Conservation (phyloP, 2,797 vertebrate genomes). For the Enteromius mattozi region DNA sequence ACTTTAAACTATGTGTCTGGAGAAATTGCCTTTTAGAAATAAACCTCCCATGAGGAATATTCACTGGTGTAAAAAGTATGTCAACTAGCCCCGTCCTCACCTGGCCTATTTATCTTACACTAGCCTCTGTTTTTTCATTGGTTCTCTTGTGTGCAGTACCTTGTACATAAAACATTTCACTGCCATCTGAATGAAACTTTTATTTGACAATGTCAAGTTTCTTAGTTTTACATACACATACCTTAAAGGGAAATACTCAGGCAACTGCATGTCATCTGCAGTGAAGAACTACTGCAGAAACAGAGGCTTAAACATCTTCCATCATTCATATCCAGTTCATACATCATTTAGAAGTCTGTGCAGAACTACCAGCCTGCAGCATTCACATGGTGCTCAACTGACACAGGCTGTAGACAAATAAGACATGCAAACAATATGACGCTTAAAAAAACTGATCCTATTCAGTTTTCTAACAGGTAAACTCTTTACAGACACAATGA, state of each 20-base stretch:
- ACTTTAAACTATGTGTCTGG: not conserved
- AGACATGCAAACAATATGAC: not conserved
- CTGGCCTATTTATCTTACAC: not conserved
- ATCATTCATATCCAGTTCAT: conserved; percentile 65
- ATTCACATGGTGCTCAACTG: conserved; percentile 61
- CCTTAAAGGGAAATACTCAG: not conserved
- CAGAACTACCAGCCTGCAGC: conserved; percentile 71
- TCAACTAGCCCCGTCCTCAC: not conserved
- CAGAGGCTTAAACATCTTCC: conserved; percentile 1
- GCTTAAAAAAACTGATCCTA: not conserved
- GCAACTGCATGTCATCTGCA: not conserved
- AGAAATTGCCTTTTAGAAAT: conserved; percentile 9
- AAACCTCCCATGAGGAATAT: not conserved
- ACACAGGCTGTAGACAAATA: not conserved
- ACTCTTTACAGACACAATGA: conserved; percentile 52
- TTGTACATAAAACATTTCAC: not conserved
- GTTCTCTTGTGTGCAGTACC: not conserved
- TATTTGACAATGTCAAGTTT: not conserved
- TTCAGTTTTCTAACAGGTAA: not conserved
- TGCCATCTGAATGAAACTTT: not conserved
- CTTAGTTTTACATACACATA: not conserved
- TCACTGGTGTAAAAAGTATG: conserved; percentile 17
- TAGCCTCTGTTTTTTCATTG: not conserved
- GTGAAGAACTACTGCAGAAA: not conserved
- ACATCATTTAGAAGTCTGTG: conserved; percentile 77